Conservation (phyloP, 2,888 invertebrate genomes). For the Amblyjoppa proteus region DNA sequence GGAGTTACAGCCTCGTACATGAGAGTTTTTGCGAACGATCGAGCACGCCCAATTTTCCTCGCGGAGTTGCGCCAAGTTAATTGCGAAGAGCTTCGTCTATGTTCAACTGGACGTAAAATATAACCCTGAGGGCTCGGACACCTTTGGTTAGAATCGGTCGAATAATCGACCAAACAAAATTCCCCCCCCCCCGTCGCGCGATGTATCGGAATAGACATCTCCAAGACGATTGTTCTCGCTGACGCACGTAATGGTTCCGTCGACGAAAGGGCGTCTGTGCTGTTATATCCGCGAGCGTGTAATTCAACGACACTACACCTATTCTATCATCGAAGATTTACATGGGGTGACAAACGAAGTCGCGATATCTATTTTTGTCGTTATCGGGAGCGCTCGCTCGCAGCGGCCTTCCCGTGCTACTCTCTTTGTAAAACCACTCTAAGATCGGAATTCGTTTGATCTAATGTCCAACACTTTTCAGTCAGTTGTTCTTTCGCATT, state of each 20-base stretch:
- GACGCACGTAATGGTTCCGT: background rate
- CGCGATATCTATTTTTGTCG: conserved; percentile 5
- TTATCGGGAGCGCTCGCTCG: background rate
- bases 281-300: background rate
- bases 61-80: background rate
- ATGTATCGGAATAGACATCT: background rate
- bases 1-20: background rate
- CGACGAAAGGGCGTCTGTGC: background rate
- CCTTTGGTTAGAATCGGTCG: background rate
- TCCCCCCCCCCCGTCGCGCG: background rate
- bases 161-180: conserved; percentile 30
- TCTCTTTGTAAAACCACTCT: background rate
- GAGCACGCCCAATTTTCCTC: background rate
- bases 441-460: background rate
- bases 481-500: background rate
- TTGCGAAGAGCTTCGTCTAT: background rate
- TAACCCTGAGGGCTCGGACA: background rate
- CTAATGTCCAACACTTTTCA: background rate
- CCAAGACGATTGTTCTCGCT: background rate
- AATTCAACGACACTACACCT: background rate
- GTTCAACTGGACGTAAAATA: background rate
- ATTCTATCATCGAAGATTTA: background rate
- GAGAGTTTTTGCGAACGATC: background rate
- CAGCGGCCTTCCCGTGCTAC: background rate
- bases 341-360: background rate